Evolutionary conservation across 1,140 invertebrate genomes (phyloP).

Genomic region (Thaumetopoea pityocampa): DNA sequence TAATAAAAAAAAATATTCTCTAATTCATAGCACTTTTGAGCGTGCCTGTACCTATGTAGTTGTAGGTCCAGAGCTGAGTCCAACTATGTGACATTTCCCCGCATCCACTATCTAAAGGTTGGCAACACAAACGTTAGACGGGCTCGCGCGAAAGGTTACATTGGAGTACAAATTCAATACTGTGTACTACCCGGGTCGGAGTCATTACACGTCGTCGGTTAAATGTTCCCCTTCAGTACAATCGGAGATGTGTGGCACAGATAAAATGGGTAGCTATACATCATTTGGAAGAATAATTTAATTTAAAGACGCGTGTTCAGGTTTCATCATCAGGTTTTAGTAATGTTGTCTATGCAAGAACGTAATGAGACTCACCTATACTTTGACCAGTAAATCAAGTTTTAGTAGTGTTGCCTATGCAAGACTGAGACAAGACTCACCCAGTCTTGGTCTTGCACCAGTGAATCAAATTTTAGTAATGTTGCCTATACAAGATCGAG

Average conservation of each 20-base stretch:
- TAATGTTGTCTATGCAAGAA: too few species aligned
- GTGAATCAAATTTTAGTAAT: too few species aligned
- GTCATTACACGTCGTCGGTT: constrained; percentile 16
- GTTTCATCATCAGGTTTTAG: too few species aligned
- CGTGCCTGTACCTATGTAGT: constrained; percentile 35
- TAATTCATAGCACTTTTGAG: constrained; percentile 18
- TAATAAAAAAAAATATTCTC: not conserved
- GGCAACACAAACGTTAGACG: constrained; percentile 35
- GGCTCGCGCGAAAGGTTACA: constrained; percentile 57
- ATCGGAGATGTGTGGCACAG: constrained; percentile 14
- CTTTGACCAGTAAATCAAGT: too few species aligned
- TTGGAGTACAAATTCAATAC: constrained; percentile 55
- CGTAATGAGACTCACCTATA: too few species aligned
- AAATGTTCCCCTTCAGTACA: constrained; percentile 15
- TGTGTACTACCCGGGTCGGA: constrained; percentile 9
- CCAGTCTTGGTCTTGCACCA: too few species aligned
- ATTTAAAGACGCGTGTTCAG: too few species aligned
- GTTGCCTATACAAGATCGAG: too few species aligned
- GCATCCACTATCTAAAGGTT: constrained; percentile 65
- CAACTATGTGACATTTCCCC: constrained; percentile 71
- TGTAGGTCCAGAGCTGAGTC: constrained; percentile 57
- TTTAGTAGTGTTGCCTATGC: too few species aligned
- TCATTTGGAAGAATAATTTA: too few species aligned
- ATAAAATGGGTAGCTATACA: constrained; percentile 12
- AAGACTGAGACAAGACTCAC: too few species aligned